Evolutionary conservation across 2,888 invertebrate genomes (phyloP).

Genomic region (Pandemis heparana): DNA sequence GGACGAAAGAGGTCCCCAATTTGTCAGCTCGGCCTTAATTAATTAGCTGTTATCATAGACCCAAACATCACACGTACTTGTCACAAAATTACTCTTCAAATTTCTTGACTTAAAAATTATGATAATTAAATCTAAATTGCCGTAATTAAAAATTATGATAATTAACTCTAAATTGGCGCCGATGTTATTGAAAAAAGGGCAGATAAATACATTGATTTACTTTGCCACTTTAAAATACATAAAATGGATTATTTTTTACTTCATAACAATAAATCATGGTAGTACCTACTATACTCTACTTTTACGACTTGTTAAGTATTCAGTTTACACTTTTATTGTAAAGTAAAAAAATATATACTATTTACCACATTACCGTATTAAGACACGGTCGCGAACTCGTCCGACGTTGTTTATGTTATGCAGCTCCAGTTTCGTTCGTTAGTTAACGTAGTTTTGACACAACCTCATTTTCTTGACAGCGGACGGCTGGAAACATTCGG

Average conservation of each 20-base stretch:
- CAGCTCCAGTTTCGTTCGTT: conserved; percentile 3
- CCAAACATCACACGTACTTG: conserved; percentile 17
- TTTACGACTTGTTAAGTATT: not conserved
- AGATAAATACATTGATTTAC: not conserved
- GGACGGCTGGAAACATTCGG: not conserved
- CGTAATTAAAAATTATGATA: not conserved
- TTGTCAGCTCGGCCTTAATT: conserved; percentile 30
- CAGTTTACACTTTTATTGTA: not conserved
- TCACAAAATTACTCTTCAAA: conserved; percentile 11
- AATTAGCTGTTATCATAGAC: conserved; percentile 32
- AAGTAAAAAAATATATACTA: no score
- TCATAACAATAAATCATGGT: not conserved
- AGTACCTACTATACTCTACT: not conserved
- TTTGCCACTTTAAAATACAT: not conserved
- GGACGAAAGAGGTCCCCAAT: conserved; percentile 25
- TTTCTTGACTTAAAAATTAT: conserved; percentile 11
- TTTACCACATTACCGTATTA: no score
- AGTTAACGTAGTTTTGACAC: conserved; percentile 12
- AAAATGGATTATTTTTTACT: no score
- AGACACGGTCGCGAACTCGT: not conserved
- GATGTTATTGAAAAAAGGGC: not conserved
- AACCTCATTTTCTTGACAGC: conserved; percentile 11
- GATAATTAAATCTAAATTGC: not conserved
- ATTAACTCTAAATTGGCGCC: not conserved
- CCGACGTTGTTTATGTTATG: conserved; percentile 6